Base-by-base conservation (phyloP, 2,888 invertebrate genomes). In the Agapetus fuscipes region DNA sequence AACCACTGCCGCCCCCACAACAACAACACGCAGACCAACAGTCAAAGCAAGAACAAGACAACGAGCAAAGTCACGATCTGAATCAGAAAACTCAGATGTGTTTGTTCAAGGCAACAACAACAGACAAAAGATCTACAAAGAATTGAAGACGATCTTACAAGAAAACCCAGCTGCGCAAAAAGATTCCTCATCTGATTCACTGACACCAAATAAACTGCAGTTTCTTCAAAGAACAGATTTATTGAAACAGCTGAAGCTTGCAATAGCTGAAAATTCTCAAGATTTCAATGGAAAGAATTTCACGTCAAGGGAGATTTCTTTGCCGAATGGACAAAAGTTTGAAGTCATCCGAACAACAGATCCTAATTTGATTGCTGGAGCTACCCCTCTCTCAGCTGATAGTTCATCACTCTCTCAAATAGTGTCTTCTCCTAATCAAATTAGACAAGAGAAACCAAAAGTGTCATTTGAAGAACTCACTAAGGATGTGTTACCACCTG, bases 401-500 rank as follows among this genome's bases (percentile, higher is more conserved):
- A 56, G 62, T 46, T 56, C 67, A 2, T 61, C 60, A 37, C 52
- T 70, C 44, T 56, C 69, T 27, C 62, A 68, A 50, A 56, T 63
- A 17, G 57, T 65, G 53, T 56, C 61, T 16, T 61, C 71, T 1
- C 64, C 72, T 1, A 60, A 55, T 31, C 75, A 53, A 57, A 35
- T 45, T 4, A 25, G 26, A 14, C 26, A 36, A 9, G 26, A 71
- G 17, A 72, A 68, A 49, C 80, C 78, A 17, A 72, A 73, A 46
- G 69, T 72, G 13, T 72, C 83, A 2, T 71, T 88, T 6, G 84
- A 86, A 34, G 85, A 88, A 54, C 59, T 88, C 30, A 85, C 87
- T 0, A 83, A 82, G 57, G 83, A 80, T 0, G 81, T 86, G 0
- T 62, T 87, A 41, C 87, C 87, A 2, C 79, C 82, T 1, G 83